These are phyloP conservation scores for Scaptomyza montana DNA, from an alignment of 1,140 invertebrate genomes.

Conservation along the genomic window DNA sequence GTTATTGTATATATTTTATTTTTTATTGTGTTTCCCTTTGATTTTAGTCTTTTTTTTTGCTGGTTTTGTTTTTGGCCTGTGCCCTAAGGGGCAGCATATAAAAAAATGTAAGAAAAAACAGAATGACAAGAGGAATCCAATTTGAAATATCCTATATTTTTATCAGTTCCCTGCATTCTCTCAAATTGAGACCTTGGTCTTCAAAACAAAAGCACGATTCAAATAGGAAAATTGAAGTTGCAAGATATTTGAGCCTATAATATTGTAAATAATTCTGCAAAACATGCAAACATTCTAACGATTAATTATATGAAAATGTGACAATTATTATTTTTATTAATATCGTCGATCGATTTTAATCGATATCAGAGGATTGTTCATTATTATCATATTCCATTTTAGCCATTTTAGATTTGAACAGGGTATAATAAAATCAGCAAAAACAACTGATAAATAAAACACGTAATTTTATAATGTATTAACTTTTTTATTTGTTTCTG, in stretches of 20 bases:
- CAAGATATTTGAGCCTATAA: background rate
- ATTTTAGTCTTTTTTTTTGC: constrained; percentile 43
- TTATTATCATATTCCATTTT: too few species aligned
- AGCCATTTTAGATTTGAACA: background rate
- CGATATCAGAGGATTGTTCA: too few species aligned
- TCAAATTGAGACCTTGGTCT: constrained; percentile 2
- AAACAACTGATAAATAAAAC: constrained; percentile 66
- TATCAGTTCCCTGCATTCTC: too few species aligned
- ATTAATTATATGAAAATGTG: too few species aligned
- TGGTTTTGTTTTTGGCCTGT: constrained; percentile 31
- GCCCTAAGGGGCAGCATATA: constrained; percentile 35
- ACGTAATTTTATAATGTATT: constrained; percentile 76
- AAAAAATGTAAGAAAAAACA: too few species aligned
- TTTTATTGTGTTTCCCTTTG: constrained; percentile 57
- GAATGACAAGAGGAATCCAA: background rate
- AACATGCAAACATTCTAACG: too few species aligned
- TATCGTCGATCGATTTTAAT: too few species aligned
- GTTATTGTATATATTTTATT: constrained; percentile 20
- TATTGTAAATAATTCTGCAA: too few species aligned
- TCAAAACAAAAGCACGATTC: constrained; percentile 1
- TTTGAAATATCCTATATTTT: background rate
- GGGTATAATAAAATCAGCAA: constrained; percentile 1
- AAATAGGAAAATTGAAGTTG: background rate
- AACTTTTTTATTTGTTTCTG: constrained; percentile 46
- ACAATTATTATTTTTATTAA: too few species aligned